These are phyloP conservation scores for Papilio dardanus DNA, from an alignment of 1,140 invertebrate species.

Conservation along the genomic window DNA sequence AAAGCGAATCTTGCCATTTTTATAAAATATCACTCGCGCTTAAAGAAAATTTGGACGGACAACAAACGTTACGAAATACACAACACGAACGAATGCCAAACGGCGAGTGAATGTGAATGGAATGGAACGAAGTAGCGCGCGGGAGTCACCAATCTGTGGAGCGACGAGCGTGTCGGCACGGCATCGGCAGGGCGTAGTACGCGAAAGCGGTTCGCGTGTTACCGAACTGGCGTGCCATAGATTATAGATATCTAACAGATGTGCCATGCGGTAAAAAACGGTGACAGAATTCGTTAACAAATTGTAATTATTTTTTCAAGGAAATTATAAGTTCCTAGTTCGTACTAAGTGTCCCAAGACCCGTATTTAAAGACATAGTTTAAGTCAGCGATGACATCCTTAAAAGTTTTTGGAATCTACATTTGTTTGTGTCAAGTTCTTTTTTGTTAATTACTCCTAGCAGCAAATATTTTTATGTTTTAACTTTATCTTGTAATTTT, in stretches of 20 bases:
- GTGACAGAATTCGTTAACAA: background rate
- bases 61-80: constrained; percentile 44
- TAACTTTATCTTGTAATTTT: too few species aligned
- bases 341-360: background rate
- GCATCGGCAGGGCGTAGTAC: constrained; percentile 24
- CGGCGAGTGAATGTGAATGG: constrained; percentile 32
- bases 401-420: background rate
- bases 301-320: background rate
- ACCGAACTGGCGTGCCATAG: constrained; percentile 7
- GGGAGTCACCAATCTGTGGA: constrained; percentile 33
- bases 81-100: constrained; percentile 49
- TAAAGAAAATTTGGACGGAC: constrained; percentile 39
- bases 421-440: background rate
- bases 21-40: constrained; percentile 49
- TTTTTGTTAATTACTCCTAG: too few species aligned
- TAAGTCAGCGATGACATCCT: background rate
- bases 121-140: constrained; percentile 5
- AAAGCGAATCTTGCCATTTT: constrained; percentile 67
- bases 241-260: background rate
- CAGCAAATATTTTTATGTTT: too few species aligned
- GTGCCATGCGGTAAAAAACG: background rate
- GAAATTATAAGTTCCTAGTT: background rate
- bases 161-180: background rate
- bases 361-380: too few species aligned
- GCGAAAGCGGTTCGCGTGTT: constrained; percentile 33